Evolutionary conservation across 2,888 invertebrate species (phyloP), one percentile per base, ranked within the genome.

Genomic region (Pecten maximus): DNA sequence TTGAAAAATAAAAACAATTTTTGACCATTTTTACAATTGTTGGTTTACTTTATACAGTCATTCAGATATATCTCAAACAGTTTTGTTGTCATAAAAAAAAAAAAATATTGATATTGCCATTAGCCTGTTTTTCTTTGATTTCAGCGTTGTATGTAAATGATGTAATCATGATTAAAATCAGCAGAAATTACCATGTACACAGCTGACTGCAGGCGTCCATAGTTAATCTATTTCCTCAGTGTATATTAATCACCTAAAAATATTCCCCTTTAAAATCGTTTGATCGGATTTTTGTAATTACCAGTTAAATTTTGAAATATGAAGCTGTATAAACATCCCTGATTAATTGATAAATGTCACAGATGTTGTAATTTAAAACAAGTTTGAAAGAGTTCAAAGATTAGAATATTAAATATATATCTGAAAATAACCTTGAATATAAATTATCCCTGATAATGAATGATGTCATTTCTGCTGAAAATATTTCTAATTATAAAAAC

Each of bases 401-500:
- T 74, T 16, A 60, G 60, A 60, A 60, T 60, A 60, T 60, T 60
- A 60, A 60, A 60, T 60, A 74, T 28, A 74, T 74, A 74, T 74
- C 74, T 74, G 74, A 74, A 28, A 74, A 74, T 74, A 74, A 35
- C 74, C 74, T 28, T 74, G 74, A 74, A 74, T 74, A 35, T 74
- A 74, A 74, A 74, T 74, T 74, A 74, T 74, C 60, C 60, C 23
- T 74, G 74, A 28, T 74, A 74, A 74, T 12, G 0, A 74, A 35
- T 10, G 12, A 44, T 35, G 6, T 8, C 60, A 74, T 74, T 74
- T 28, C n/a, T 28, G 60, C 15, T 16, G 28, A 74, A 74, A 28
- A 74, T 74, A 16, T 74, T 74, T 74, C n/a, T 74, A 74, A 74
- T 74, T 74, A n/a, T 74, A n/a, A 74, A n/a, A 74, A 74, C n/a